These are phyloP conservation scores for Cariama cristata DNA, from an alignment of 2,113 vertebrate species.

Conservation along the genomic window DNA sequence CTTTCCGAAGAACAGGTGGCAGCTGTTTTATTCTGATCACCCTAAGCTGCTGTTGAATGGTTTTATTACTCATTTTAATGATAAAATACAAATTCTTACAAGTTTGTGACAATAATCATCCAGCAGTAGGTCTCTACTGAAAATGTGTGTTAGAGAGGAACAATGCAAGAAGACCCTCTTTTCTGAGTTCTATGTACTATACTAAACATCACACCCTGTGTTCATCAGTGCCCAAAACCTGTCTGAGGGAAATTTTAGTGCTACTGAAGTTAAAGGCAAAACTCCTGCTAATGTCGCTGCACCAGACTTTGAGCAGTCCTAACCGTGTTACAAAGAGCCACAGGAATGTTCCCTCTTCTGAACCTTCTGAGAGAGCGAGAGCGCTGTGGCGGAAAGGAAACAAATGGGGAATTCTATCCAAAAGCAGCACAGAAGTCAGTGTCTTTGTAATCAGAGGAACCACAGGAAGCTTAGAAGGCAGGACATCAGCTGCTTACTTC, in stretches of 20 bases:
- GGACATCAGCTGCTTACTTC: neutral
- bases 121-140: neutral
- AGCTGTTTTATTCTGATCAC: neutral
- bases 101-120: neutral
- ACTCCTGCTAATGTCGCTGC: neutral
- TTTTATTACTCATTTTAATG: neutral
- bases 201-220: neutral
- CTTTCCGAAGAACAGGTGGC: neutral
- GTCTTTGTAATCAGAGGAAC: neutral
- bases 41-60: neutral
- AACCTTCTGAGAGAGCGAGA: neutral
- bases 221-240: neutral
- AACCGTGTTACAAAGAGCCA: neutral
- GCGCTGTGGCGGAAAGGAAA: neutral
- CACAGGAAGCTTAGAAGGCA: neutral
- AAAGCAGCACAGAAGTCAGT: neutral
- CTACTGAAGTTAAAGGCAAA: neutral
- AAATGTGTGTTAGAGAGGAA: neutral
- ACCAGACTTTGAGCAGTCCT: neutral
- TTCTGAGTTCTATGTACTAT: neutral
- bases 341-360: neutral
- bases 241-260: neutral
- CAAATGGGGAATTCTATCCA: neutral
- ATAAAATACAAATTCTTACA: neutral
- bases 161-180: neutral